Evolutionary conservation across 2,888 invertebrate species (phyloP).

Genomic region (Altica lythri): DNA sequence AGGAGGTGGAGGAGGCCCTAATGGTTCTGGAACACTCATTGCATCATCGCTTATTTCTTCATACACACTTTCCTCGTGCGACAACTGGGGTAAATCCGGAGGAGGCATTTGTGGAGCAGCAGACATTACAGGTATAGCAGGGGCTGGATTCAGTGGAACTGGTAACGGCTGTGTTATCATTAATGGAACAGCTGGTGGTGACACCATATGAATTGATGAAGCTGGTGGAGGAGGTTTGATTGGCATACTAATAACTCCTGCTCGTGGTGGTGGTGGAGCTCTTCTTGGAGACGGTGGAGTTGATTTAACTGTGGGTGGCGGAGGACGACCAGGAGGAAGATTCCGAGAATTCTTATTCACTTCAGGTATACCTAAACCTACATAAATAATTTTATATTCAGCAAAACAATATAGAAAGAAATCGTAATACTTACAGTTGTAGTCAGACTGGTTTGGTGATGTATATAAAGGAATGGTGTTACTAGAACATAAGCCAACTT

Average conservation of each 20-base stretch:
- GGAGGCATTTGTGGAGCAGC: constrained; percentile 44
- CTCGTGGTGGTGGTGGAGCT: constrained; percentile 50
- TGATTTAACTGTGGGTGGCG: constrained; percentile 57
- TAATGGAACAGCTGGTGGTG: constrained; percentile 35
- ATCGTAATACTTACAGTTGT: constrained; percentile 56
- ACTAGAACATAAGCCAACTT: constrained; percentile 81
- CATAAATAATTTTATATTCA: neutral
- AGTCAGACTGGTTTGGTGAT: constrained; percentile 51
- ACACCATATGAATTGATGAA: constrained; percentile 36
- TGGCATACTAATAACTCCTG: constrained; percentile 61
- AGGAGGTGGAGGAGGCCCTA: constrained; percentile 61
- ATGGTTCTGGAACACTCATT: constrained; percentile 59
- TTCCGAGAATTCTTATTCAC: constrained; percentile 49
- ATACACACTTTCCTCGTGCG: constrained; percentile 59
- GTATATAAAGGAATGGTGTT: constrained; percentile 78
- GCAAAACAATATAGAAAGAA: no score
- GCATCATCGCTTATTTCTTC: constrained; percentile 62
- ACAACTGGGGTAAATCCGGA: constrained; percentile 44
- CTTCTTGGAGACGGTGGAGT: constrained; percentile 61
- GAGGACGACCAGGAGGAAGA: constrained; percentile 61
- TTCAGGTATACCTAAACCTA: constrained; percentile 60
- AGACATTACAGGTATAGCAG: no score
- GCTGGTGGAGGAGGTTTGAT: constrained; percentile 44
- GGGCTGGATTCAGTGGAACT: no score
- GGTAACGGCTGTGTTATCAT: no score